These are phyloP conservation scores for Drosophila barbarae DNA, from an alignment of 2,888 invertebrate genomes.

Conservation along the genomic window DNA sequence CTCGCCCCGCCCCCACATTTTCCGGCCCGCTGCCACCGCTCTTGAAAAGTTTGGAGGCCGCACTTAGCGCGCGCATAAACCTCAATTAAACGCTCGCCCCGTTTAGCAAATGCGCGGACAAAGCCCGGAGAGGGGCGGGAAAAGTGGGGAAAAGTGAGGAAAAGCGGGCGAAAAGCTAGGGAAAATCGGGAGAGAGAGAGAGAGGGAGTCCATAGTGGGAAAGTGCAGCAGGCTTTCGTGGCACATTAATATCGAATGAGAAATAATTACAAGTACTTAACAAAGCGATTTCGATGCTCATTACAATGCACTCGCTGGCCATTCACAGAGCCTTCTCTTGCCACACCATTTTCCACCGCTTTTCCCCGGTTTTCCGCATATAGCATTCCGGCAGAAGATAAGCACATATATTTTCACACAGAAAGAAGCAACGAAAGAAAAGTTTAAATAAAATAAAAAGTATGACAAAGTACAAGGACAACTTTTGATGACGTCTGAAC, in stretches of 20 bases:
- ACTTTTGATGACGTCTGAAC: background rate
- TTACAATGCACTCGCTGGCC: constrained; percentile 25
- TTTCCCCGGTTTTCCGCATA: no score
- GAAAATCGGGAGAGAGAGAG: background rate
- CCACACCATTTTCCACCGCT: background rate
- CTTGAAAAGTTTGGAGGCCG: constrained; percentile 42
- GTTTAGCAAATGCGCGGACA: constrained; percentile 16
- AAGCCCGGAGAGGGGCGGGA: constrained; percentile 6
- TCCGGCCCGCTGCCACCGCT: constrained; percentile 4
- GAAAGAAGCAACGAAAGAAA: background rate
- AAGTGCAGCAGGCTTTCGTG: constrained; percentile 29
- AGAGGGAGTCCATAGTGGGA: background rate
- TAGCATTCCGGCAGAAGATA: background rate
- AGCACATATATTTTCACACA: background rate
- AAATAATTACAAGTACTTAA: constrained; percentile 45
- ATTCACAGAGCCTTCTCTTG: background rate
- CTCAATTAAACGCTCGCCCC: constrained; percentile 45
- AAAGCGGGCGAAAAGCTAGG: background rate
- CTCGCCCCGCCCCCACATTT: constrained; percentile 1
- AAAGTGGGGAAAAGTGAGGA: background rate
- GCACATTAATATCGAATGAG: constrained; percentile 43
- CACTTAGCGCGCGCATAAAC: constrained; percentile 49
- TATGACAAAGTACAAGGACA: background rate
- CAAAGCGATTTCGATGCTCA: constrained; percentile 43
- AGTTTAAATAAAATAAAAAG: background rate